phyloP scores from a whole-genome alignment of 2,113 vertebrate species.

The Noturus placidus region DNA sequence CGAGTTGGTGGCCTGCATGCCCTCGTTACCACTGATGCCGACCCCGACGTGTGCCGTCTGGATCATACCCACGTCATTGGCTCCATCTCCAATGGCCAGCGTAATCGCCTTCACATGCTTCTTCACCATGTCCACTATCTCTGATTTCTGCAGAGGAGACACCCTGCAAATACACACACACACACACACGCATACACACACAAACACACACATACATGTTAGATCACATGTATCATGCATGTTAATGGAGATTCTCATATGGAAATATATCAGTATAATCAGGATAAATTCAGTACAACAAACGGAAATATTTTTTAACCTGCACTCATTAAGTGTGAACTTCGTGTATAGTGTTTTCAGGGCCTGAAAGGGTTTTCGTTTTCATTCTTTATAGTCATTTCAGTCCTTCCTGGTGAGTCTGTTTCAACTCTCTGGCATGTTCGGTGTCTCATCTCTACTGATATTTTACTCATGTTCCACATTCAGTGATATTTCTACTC shows the following conservation, averaged over 20 bases:
- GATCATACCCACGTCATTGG: conserved; percentile 98
- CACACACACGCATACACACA: conserved; percentile 1
- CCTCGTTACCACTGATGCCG: conserved; percentile 97
- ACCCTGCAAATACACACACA: conserved; percentile 73
- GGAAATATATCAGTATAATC: neutral
- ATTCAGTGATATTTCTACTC: too few species aligned
- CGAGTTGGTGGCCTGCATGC: conserved; percentile 98
- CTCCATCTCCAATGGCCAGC: conserved; percentile 94
- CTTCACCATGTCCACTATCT: conserved; percentile 99
- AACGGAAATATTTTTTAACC: neutral
- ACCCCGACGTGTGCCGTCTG: conserved; percentile 96
- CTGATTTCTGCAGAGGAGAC: conserved; percentile 97
- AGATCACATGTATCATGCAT: neutral
- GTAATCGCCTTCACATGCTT: conserved; percentile 97
- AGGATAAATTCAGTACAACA: neutral
- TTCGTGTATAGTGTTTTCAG: neutral
- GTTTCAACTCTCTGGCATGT: neutral
- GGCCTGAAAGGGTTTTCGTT: too few species aligned
- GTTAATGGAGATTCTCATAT: neutral
- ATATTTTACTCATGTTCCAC: too few species aligned
- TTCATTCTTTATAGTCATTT: too few species aligned
- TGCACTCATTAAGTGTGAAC: neutral
- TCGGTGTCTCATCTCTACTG: too few species aligned
- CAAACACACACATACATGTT: neutral
- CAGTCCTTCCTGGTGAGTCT: neutral